Evolutionary conservation across 2,797 vertebrate genomes (phyloP).

Genomic region (Sciaenops ocellatus): DNA sequence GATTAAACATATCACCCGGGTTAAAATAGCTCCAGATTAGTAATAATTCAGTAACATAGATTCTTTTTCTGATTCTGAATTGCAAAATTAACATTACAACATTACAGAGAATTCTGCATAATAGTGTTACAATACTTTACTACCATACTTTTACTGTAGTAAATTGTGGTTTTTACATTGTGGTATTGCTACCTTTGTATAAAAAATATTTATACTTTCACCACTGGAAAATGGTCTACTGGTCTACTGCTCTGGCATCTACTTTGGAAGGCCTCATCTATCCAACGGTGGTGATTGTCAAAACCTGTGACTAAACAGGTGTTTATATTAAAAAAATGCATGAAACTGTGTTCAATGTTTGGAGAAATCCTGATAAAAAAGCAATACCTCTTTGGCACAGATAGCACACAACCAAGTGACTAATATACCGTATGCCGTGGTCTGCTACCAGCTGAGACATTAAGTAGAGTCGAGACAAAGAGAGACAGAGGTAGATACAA

Average conservation of each 20-base stretch:
- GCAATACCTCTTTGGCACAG: not conserved
- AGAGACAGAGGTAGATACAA: conserved; percentile 1
- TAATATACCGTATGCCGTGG: not conserved
- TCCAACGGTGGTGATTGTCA: not conserved
- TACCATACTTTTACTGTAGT: no score
- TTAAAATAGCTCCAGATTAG: not conserved
- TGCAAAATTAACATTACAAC: no score
- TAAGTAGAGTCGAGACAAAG: not conserved
- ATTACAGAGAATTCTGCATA: no score
- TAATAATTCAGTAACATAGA: not conserved
- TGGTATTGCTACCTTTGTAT: no score
- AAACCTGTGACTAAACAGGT: not conserved
- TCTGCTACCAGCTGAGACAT: not conserved
- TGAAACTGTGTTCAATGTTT: not conserved
- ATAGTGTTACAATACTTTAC: no score
- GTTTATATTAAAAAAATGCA: not conserved
- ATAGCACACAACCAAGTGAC: not conserved
- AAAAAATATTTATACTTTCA: no score
- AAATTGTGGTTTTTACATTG: no score
- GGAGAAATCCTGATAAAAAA: not conserved
- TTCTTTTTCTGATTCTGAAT: no score
- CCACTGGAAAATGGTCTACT: no score
- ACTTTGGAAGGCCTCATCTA: not conserved
- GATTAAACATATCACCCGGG: not conserved
- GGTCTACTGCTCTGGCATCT: no score